Conservation (phyloP, 2,113 vertebrate genomes). For the Malurus cyaneus region DNA sequence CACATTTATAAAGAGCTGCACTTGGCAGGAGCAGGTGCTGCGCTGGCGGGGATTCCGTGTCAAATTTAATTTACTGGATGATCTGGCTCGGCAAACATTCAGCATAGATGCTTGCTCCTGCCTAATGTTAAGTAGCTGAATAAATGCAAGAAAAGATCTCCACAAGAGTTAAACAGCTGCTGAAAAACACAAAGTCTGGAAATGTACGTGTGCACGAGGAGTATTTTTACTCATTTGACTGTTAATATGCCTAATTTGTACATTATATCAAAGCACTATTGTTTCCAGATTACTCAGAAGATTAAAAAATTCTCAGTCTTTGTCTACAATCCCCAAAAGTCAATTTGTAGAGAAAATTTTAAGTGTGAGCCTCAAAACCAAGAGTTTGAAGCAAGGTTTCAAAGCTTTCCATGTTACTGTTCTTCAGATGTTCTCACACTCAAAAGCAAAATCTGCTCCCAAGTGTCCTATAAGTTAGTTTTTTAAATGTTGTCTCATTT, state of each 20-base stretch:
- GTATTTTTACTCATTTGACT: neutral
- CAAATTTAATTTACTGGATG: constrained; percentile 24
- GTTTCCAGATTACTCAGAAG: neutral
- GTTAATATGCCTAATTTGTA: neutral
- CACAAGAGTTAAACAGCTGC: neutral
- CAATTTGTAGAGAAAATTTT: neutral
- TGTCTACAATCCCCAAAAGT: neutral
- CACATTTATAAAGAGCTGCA: neutral
- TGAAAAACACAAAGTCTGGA: neutral
- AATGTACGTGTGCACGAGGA: neutral
- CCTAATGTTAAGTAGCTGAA: neutral
- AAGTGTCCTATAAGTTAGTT: neutral
- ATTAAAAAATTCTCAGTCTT: neutral
- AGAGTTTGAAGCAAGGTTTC: neutral
- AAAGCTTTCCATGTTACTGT: neutral
- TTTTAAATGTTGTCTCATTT: neutral
- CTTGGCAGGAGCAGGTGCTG: constrained; percentile 40
- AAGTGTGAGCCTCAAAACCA: neutral
- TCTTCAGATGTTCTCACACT: neutral
- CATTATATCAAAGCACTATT: neutral
- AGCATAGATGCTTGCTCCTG: neutral
- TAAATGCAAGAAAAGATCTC: neutral
- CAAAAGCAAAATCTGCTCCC: neutral
- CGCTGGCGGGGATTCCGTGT: neutral
- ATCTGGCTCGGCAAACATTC: constrained; percentile 1